Percentiles rank a stretch among this genome's conserved stretches.
These are phyloP conservation scores for Ptiloglossa arizonensis DNA, from an alignment of 1,140 invertebrate species.

Conservation along the genomic window DNA sequence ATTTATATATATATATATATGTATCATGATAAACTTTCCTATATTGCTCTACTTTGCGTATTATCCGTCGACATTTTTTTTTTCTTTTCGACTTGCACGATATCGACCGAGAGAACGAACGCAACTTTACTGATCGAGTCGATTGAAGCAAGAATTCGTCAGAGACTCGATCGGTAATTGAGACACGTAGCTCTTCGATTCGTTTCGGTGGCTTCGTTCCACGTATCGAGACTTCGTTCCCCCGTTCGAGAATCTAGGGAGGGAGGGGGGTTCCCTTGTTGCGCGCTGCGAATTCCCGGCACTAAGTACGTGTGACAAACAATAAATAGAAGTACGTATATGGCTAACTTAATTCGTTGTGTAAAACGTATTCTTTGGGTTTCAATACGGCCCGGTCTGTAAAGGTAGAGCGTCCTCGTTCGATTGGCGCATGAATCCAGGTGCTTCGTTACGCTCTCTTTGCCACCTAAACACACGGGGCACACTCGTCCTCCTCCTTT, in stretches of 20 bases:
- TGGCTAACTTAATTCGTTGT: slow-evolving; percentile 65
- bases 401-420: background rate
- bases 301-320: slow-evolving; percentile 45
- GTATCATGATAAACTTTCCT: slow-evolving; percentile 32
- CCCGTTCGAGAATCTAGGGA: background rate
- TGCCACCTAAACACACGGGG: background rate
- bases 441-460: background rate
- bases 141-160: too few relatives aligned
- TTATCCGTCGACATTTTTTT: slow-evolving; percentile 12
- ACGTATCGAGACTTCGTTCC: background rate
- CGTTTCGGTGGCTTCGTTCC: background rate
- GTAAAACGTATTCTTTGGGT: slow-evolving; percentile 64
- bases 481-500: background rate
- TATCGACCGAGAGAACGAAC: background rate
- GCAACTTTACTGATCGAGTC: background rate
- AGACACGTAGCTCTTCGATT: background rate
- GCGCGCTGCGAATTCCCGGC: background rate
- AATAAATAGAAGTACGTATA: slow-evolving; percentile 62
- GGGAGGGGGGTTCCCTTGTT: background rate
- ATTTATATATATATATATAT: slow-evolving; percentile 44
- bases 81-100: slow-evolving; percentile 5
- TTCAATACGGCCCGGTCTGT: slow-evolving; percentile 33
- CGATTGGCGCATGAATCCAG: background rate
- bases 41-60: slow-evolving; percentile 55
- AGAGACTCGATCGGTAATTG: background rate